Base-by-base conservation (phyloP, 2,113 vertebrate genomes). In the Alectura lathami region DNA sequence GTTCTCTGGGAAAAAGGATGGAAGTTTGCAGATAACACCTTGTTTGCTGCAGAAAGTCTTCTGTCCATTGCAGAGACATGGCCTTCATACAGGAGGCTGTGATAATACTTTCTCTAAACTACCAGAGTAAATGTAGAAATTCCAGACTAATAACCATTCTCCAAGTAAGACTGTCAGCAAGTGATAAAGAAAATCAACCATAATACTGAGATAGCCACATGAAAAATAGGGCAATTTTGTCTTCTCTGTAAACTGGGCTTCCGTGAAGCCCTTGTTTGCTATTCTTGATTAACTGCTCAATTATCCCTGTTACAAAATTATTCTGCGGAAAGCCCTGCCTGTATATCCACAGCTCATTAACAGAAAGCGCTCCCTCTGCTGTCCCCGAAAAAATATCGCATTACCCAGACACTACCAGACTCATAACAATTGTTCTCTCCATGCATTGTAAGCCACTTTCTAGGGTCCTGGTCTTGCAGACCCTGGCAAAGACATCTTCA, bases 161-260 rank as follows among this genome's bases (percentile, higher is more conserved):
- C 82, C 85, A 89, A 91, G 84, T 51, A 91, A 88, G 76, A 94
- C 88, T 90, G 93, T 86, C 88, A 96, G 94, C 3, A 20, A 63
- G 69, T 4, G 80, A 95, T 95, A 97, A 97, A 96, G 96, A 95
- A 87, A 95, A 95, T 84, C 87, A 96, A 59, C 79, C 67, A 42
- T 85, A 96, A 92, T 88, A 88, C 75, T 56, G 77, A 92, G 92
- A 96, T 95, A 97, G 89, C 68, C 88, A 82, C 90, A 79, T 94
- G 94, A 97, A 96, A 97, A 96, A 97, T 94, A 95, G 94, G 76
- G 86, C 92, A 97, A 97, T 97, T 97, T 95, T 91, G 72, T 94
- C 74, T 70, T 91, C 93, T 81, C 88, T 92, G 60, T 92, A 93
- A 88, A 96, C 93, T 84, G 92, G 90, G 86, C 92, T 95, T 97